Evolutionary conservation across 2,113 vertebrate species (phyloP).

Genomic region (Melanotaenia duboulayi): DNA sequence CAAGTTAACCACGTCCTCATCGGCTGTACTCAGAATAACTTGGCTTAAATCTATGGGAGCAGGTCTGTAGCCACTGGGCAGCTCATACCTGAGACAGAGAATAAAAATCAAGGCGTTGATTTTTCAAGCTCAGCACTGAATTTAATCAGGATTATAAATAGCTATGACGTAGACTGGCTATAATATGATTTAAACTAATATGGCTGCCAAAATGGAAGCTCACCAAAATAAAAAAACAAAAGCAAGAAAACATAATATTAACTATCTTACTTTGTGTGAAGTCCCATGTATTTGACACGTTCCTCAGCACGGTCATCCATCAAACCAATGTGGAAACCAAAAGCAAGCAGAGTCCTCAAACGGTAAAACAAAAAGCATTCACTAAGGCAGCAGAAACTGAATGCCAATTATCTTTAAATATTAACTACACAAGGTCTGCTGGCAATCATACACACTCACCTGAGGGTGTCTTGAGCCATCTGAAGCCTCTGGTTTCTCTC

Average conservation of each 20-base stretch:
- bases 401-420: neutral
- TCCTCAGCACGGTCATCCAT: constrained; percentile 88
- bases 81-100: constrained; percentile 86
- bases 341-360: constrained; percentile 89
- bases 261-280: constrained; percentile 86
- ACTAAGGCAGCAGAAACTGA: neutral
- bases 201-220: neutral
- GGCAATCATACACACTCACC: constrained; percentile 76
- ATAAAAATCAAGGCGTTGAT: neutral
- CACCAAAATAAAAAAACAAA: neutral
- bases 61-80: constrained; percentile 91
- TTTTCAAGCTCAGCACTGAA: neutral
- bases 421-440: neutral
- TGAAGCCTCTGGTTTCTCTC: constrained; percentile 92
- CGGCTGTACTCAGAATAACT: constrained; percentile 85
- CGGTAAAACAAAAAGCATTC: constrained; percentile 30
- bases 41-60: constrained; percentile 91
- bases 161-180: neutral
- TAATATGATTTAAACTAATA: too few species aligned
- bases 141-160: neutral
- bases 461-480: constrained; percentile 90
- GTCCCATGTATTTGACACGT: constrained; percentile 87
- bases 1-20: constrained; percentile 89
- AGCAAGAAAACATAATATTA: neutral
- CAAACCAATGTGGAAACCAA: constrained; percentile 90